phyloP scores from a whole-genome alignment of 2,797 vertebrate genomes.

The Thaleichthys pacificus region DNA sequence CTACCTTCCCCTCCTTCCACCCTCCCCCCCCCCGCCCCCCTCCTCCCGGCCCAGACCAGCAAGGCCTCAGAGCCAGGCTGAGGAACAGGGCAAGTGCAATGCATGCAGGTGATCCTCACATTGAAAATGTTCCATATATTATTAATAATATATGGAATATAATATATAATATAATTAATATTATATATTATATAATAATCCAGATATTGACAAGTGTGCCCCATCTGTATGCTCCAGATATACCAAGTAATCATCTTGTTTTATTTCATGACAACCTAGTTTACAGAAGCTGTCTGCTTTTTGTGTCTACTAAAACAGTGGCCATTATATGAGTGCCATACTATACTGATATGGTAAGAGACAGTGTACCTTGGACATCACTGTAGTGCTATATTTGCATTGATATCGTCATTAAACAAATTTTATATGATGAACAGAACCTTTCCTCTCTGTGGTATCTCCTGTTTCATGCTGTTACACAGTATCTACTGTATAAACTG shows the following conservation, averaged over 20 bases:
- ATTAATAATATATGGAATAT: too few relatives aligned
- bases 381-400: conserved; percentile 87
- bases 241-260: conserved; percentile 69
- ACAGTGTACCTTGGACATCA: conserved; percentile 84
- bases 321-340: conserved; percentile 85
- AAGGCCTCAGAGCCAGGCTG: conserved; percentile 65
- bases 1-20: too few relatives aligned
- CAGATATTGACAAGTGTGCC: conserved; percentile 66
- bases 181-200: conserved; percentile 6
- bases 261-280: conserved; percentile 73
- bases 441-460: conserved; percentile 44
- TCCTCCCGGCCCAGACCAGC: conserved; percentile 56
- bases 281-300: conserved; percentile 82
- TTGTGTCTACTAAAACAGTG: conserved; percentile 83
- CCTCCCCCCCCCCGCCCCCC: conserved; percentile 37
- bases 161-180: too few relatives aligned
- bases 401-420: conserved; percentile 87
- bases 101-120: conserved; percentile 79
- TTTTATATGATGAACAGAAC: conserved; percentile 80
- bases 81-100: conserved; percentile 78
- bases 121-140: conserved; percentile 53
- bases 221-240: conserved; percentile 70
- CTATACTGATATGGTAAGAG: conserved; percentile 85
- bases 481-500: too few relatives aligned
- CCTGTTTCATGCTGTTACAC: conserved; percentile 17